Evolutionary conservation across 2,888 invertebrate genomes (phyloP).

Genomic region (Calliscelio sp.): DNA sequence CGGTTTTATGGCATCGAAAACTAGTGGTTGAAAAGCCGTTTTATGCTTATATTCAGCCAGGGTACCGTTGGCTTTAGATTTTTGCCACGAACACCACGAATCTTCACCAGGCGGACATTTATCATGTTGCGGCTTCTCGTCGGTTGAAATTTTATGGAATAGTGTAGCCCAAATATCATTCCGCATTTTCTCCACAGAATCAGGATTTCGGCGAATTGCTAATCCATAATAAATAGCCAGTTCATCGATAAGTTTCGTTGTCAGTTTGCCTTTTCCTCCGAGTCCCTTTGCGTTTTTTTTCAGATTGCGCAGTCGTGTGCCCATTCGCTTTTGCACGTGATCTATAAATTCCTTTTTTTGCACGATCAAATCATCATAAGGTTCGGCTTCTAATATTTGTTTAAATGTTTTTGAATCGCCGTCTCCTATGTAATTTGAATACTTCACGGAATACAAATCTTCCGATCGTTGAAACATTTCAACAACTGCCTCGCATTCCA

Average conservation of each 20-base stretch:
- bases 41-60: no score
- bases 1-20: background rate
- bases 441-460: background rate
- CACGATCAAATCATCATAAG: no score
- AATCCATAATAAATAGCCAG: slow-evolving; percentile 71
- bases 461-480: background rate
- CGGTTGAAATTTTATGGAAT: slow-evolving; percentile 45
- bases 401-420: no score
- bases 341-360: background rate
- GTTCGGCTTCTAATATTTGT: no score
- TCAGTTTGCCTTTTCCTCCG: slow-evolving; percentile 6
- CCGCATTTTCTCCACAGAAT: slow-evolving; percentile 69
- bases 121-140: slow-evolving; percentile 46
- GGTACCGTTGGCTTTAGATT: background rate
- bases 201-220: slow-evolving; percentile 68
- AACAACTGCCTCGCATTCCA: slow-evolving; percentile 4
- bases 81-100: background rate
- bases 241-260: slow-evolving; percentile 49
- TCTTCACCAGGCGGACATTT: slow-evolving; percentile 32
- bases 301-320: background rate
- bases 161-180: slow-evolving; percentile 27
- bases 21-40: background rate
- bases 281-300: background rate
- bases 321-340: background rate
- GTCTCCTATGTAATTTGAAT: background rate